Evolutionary conservation across 2,797 vertebrate species (phyloP), one percentile per base, ranked within the genome.

Genomic region (Dendrocincla tyrannina): DNA sequence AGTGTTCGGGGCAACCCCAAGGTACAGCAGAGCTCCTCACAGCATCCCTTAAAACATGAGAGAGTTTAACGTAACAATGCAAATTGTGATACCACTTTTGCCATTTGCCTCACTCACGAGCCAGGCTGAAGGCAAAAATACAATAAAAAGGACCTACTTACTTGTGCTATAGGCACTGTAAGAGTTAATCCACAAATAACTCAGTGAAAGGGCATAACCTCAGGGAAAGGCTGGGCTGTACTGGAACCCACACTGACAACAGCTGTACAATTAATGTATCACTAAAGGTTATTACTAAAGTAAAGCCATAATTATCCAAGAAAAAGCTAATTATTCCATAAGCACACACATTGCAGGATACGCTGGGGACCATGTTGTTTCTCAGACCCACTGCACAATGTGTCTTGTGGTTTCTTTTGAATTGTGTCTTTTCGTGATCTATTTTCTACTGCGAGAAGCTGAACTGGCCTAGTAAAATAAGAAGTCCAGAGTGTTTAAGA

Each of bases 1-100:
- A 99, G 99, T 1, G 98, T 99, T 63, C 98, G 99, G 44, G 99
- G 99, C 89, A 99, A 99, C 88, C 99, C 99, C 75, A 99, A 98
- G 99, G 99, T 99, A 99, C 78, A 93, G 24, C 50, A 66, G 8
- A 53, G 22, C 50, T 37, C 76, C 4, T 7, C 27, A 59, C 13
- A 11, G n/a, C 28, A 28, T 16, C 19, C 3, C 32, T 50, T 11
- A 50, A 41, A 66, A 11, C 52, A 58, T 0, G 0, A 24, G 11
- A 11, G 11, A 37, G 17, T 62, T 77, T 53, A 68, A 52, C n/a
- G 44, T 44, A 42, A 28, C 30, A 27, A 3, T 11, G n/a, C 56
- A 50, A 68, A 50, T 4, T 33, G 32, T 44, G 22, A 32, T 53
- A 14, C 5, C 9, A 8, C 28, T 72, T 80, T 52, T 42, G 37